These are phyloP conservation scores for Petrolisthes cinctipes DNA, from an alignment of 2,888 invertebrate genomes.

Conservation along the genomic window DNA sequence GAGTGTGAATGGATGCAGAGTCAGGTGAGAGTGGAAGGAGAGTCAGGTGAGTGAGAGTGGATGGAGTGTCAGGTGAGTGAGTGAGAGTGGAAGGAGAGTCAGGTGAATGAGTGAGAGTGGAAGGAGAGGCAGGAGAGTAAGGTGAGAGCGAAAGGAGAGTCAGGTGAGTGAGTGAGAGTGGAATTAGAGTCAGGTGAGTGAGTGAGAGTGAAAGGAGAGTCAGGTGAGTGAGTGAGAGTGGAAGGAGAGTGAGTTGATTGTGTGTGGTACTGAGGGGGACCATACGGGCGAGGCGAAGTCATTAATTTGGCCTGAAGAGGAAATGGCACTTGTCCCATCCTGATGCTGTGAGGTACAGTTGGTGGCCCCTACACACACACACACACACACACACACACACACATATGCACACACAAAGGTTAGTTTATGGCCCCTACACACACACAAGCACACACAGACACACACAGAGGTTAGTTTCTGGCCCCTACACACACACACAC, in stretches of 20 bases:
- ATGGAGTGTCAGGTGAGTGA: no score
- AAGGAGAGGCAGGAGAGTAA: background rate
- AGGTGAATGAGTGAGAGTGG: no score
- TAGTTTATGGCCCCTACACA: background rate
- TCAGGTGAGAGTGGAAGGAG: background rate
- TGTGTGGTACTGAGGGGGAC: background rate
- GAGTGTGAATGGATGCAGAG: background rate
- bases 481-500: background rate
- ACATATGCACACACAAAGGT: background rate
- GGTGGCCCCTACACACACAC: background rate
- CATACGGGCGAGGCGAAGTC: conserved; percentile 5
- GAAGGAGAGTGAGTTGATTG: background rate
- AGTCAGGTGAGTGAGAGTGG: background rate
- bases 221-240: background rate
- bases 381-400: background rate
- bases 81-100: background rate
- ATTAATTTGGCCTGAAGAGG: conserved; percentile 32
- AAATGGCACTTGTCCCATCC: conserved; percentile 32
- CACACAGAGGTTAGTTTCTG: background rate
- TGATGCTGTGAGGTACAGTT: conserved; percentile 10
- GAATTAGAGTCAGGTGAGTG: no score
- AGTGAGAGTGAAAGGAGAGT: background rate
- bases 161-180: background rate
- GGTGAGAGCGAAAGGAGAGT: background rate
- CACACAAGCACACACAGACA: background rate